These are phyloP conservation scores for Galagoides demidoff DNA, from an alignment of 2,797 vertebrate species.

Conservation along the genomic window DNA sequence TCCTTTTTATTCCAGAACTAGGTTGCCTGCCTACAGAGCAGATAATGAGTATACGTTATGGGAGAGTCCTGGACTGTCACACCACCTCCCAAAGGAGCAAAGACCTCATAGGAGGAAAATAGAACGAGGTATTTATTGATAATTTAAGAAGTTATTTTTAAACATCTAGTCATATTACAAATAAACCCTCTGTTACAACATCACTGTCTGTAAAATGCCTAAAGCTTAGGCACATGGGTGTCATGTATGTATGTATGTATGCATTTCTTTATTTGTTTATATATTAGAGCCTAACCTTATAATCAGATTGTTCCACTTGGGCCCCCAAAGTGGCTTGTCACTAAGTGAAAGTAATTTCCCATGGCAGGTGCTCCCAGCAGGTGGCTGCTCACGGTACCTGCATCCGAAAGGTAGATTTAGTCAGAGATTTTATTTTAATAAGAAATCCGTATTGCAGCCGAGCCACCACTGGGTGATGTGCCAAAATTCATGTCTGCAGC, in stretches of 20 bases:
- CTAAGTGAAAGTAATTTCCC: constrained; percentile 88
- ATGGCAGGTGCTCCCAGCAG: constrained; percentile 89
- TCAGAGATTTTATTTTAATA: constrained; percentile 90
- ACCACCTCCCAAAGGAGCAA: not conserved
- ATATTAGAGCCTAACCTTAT: constrained; percentile 70
- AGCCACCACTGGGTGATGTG: constrained; percentile 89
- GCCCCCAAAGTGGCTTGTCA: constrained; percentile 81
- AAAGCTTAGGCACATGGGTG: constrained; percentile 37
- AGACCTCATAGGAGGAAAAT: not conserved
- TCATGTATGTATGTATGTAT: not conserved
- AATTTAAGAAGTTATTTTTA: not conserved
- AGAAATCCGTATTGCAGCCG: constrained; percentile 88
- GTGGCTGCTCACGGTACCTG: constrained; percentile 89
- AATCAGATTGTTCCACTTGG: constrained; percentile 68
- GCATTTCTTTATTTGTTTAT: constrained; percentile 60
- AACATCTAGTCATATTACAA: not conserved
- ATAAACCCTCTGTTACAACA: constrained; percentile 5
- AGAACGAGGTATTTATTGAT: not conserved
- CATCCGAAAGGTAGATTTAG: constrained; percentile 88
- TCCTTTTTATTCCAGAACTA: constrained; percentile 2
- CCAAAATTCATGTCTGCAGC: constrained; percentile 91
- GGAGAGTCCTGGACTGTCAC: constrained; percentile 19
- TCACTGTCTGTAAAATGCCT: constrained; percentile 22
- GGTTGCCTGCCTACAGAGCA: not conserved
- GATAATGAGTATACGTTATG: not conserved